Evolutionary conservation across 2,888 invertebrate genomes (phyloP).

Genomic region (Cosmopolites sordidus): DNA sequence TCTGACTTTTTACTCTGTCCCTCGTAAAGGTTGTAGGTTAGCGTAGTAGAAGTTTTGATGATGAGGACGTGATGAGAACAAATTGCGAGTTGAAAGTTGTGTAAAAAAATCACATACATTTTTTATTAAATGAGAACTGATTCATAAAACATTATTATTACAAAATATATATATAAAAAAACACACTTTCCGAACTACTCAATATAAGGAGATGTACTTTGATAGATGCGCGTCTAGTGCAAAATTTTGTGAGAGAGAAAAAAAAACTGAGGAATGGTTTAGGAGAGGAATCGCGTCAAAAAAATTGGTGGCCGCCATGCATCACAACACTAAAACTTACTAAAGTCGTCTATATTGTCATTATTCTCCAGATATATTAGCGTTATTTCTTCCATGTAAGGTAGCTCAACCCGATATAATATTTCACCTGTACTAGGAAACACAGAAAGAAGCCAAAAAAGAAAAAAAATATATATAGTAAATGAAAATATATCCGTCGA

Average conservation of each 20-base stretch:
- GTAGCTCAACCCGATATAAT: slow-evolving; percentile 90
- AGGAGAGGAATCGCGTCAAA: slow-evolving; percentile 30
- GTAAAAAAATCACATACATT: no score
- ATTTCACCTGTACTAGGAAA: slow-evolving; percentile 70
- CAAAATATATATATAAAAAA: no score
- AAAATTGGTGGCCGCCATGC: slow-evolving; percentile 44
- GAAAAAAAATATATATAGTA: slow-evolving; percentile 28
- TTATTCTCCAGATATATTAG: slow-evolving; percentile 91
- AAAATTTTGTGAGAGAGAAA: slow-evolving; percentile 29
- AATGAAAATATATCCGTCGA: slow-evolving; percentile 24
- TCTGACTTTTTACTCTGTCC: no score
- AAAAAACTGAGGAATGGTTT: no score
- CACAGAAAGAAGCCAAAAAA: slow-evolving; percentile 53
- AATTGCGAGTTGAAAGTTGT: no score
- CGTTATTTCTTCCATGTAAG: slow-evolving; percentile 90
- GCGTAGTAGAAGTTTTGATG: no score
- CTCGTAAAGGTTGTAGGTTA: no score
- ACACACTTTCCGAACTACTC: no score
- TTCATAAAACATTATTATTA: no score
- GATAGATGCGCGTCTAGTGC: slow-evolving; percentile 23
- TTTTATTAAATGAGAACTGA: no score
- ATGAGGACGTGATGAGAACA: no score
- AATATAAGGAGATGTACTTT: no score
- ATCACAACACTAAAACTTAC: slow-evolving; percentile 62
- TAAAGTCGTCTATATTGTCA: slow-evolving; percentile 54